Conservation (phyloP, 2,888 invertebrate species). For the Brassicogethes aeneus region DNA sequence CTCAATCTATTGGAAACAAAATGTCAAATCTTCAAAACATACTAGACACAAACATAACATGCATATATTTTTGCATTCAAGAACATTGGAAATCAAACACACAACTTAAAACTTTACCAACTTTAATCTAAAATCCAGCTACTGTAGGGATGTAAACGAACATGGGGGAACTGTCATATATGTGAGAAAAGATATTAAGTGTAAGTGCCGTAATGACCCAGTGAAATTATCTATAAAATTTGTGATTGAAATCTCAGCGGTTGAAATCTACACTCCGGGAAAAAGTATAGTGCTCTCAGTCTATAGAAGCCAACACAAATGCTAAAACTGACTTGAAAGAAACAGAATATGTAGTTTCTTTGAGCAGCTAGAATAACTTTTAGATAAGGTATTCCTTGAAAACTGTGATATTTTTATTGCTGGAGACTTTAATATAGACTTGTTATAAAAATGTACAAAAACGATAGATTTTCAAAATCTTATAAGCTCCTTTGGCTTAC, state of each 20-base stretch:
- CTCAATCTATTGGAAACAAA: neutral
- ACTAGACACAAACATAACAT: neutral
- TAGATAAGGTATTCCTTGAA: neutral
- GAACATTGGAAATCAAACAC: neutral
- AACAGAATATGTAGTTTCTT: neutral
- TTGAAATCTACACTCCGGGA: neutral
- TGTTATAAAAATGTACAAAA: too few species aligned
- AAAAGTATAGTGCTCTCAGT: too few species aligned
- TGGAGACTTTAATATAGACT: too few species aligned
- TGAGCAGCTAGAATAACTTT: neutral
- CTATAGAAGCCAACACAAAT: too few species aligned
- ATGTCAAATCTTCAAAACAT: neutral
- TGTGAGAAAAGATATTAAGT: neutral
- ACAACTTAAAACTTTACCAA: neutral
- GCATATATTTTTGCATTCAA: neutral
- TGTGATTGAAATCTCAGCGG: neutral
- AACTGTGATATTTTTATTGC: neutral
- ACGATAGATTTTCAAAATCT: too few species aligned
- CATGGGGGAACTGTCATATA: neutral
- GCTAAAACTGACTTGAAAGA: neutral
- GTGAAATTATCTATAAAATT: neutral
- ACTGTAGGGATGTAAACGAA: neutral
- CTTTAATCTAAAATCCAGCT: neutral
- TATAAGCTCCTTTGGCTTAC: too few species aligned
- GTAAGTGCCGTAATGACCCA: neutral